Base-by-base conservation (phyloP, 2,888 invertebrate species). In the Campaea margaritaria region DNA sequence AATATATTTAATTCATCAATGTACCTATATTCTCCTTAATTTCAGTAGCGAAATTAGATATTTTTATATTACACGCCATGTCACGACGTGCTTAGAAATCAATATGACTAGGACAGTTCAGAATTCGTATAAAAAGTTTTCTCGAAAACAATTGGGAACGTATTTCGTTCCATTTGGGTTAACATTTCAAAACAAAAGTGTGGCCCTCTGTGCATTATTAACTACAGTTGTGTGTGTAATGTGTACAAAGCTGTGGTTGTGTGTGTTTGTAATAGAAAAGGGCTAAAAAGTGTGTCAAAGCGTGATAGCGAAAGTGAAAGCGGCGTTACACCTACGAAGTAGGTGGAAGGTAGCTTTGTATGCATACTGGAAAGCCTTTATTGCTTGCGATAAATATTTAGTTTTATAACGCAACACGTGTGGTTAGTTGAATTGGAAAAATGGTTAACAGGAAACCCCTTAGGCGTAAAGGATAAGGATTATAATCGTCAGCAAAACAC, bases 271-370 rank as follows among this genome's bases (percentile, higher is more conserved):
- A 67, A 70, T 75, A 70, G 70, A 70, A 72, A 81, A 83, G 82
- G 82, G 78, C 74, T 69, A 64, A 69, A 68, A 81, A 77, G 82
- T 84, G 64, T 81, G 85, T 84, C 85, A 84, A 73, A 71, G 69
- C 54, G 68, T 69, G 77, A 79, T 77, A 78, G 74, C 68, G 67
- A 75, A 68, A 82, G 83, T 79, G 83, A 83, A 82, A 83, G 83
- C 69, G 67, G 36, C 50, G 47, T 14, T 15, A 55, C 51, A 39
- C 51, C 39, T 54, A 54, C 54, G 34, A 41, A 27, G 51, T 42
- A 42, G 15, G 13, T 50, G 13, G 48, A 55, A 57, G 47, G 52
- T 48, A 44, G 27, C 46, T 58, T 53, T 47, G 53, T 49, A 49
- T 53, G 58, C 58, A 52, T 31, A 48, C 12, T 39, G 39, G 44